Percentiles rank a stretch among this genome's conserved stretches.
Evolutionary conservation across 2,797 vertebrate genomes (phyloP).

Genomic region (Lycodopsis pacificus): DNA sequence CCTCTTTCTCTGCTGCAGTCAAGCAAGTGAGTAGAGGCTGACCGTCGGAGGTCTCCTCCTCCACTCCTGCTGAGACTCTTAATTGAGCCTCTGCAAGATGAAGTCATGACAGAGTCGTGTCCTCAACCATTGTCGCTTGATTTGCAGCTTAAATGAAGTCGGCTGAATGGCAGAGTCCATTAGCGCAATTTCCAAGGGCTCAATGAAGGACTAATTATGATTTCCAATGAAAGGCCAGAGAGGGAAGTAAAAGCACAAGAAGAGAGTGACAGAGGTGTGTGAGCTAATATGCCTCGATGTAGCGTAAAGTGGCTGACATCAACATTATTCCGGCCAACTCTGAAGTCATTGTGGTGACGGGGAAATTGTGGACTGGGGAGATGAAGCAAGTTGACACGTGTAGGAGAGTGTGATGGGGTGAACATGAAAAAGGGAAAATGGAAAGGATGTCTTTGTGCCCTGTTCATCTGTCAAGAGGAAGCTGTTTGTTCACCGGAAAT

Average conservation of each 20-base stretch:
- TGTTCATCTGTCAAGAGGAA: conserved; percentile 15
- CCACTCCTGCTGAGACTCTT: conserved; percentile 40
- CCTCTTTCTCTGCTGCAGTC: conserved; percentile 7
- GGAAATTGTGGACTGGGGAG: conserved; percentile 36
- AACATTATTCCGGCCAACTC: conserved; percentile 65
- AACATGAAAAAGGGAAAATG: background rate
- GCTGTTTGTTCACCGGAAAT: conserved; percentile 14
- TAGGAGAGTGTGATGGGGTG: conserved; percentile 2
- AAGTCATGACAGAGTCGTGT: conserved; percentile 68
- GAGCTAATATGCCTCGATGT: conserved; percentile 68
- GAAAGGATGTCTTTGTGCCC: conserved; percentile 9
- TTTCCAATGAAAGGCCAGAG: conserved; percentile 62
- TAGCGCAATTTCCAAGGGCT: conserved; percentile 76
- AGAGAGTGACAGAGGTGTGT: conserved; percentile 27
- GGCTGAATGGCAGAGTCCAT: conserved; percentile 77
- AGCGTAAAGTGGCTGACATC: conserved; percentile 66
- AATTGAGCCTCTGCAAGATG: conserved; percentile 66
- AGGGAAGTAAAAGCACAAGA: conserved; percentile 49
- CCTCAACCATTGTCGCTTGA: conserved; percentile 66
- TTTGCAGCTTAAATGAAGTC: conserved; percentile 79
- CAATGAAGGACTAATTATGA: conserved; percentile 83
- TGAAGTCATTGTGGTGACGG: conserved; percentile 50
- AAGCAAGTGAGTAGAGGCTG: background rate
- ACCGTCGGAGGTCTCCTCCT: conserved; percentile 22
- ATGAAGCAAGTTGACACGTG: conserved; percentile 17